These are phyloP conservation scores for Fundulus diaphanus DNA, from an alignment of 2,797 vertebrate species.

Conservation along the genomic window DNA sequence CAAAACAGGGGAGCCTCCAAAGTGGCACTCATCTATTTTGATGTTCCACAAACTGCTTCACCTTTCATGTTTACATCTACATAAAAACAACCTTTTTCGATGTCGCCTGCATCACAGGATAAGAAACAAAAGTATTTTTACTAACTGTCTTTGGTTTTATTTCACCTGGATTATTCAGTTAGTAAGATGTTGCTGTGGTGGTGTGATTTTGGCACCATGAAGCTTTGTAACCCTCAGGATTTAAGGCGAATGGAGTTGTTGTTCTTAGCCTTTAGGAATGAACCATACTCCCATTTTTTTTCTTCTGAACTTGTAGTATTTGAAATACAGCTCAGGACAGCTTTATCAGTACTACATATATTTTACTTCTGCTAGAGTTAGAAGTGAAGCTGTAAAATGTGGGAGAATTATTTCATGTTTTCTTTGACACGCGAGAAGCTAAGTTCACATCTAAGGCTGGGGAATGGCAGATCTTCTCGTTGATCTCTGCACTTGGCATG, in stretches of 20 bases:
- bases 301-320: conserved; percentile 7
- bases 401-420: conserved; percentile 58
- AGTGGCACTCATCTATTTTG: not conserved
- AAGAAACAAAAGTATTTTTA: too few species aligned
- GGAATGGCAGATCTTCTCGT: conserved; percentile 38
- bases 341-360: conserved; percentile 44
- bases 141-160: not conserved
- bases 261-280: conserved; percentile 12
- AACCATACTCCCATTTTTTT: conserved; percentile 29
- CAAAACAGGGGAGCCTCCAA: not conserved
- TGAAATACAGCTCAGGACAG: conserved; percentile 40
- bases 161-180: not conserved
- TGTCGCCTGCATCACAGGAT: too few species aligned
- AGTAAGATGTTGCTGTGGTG: not conserved
- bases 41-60: not conserved
- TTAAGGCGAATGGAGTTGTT: conserved; percentile 11
- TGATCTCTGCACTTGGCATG: conserved; percentile 57
- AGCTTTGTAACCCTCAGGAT: conserved; percentile 2
- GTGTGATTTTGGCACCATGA: not conserved
- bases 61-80: not conserved
- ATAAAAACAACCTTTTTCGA: not conserved
- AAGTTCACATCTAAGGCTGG: conserved; percentile 50
- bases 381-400: conserved; percentile 53
- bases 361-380: conserved; percentile 55
- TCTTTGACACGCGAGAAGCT: conserved; percentile 39